A percentile compares a stretch with the other conserved stretches of the same genome.
These are phyloP conservation scores for Hemicentrotus pulcherrimus DNA, from an alignment of 35 echinoderm and acorn worm species.

Conservation along the genomic window DNA sequence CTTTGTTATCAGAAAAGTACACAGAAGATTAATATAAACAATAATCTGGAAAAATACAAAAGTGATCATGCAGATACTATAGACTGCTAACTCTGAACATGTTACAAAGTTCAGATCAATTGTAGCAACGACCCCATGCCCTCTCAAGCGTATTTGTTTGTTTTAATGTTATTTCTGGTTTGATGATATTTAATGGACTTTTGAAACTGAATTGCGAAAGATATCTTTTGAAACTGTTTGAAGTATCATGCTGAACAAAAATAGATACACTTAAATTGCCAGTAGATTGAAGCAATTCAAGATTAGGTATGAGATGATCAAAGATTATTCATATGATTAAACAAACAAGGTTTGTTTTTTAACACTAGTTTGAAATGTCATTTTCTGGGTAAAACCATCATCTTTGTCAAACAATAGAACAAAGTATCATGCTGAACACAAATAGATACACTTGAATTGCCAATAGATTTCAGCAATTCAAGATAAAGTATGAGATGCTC, in stretches of 20 bases:
- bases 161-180: too few species aligned
- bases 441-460: neutral
- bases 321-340: too few species aligned
- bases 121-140: neutral
- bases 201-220: neutral
- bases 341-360: too few species aligned
- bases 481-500: neutral
- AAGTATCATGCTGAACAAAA: neutral
- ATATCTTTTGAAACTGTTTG: neutral
- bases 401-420: too few species aligned
- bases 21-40: neutral
- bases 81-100: neutral
- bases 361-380: too few species aligned
- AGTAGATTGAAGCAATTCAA: neutral
- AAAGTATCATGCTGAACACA: neutral
- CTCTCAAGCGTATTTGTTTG: neutral
- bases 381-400: too few species aligned
- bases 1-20: neutral
- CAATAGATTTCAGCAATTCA: neutral
- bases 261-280: neutral
- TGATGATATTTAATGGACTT: neutral
- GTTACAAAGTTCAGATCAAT: neutral
- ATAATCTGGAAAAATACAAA: neutral
- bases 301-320: neutral
- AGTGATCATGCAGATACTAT: neutral